Percentiles rank a stretch among this genome's conserved stretches.
Evolutionary conservation across 1,140 invertebrate species (phyloP).

Genomic region (Phortica variegata): DNA sequence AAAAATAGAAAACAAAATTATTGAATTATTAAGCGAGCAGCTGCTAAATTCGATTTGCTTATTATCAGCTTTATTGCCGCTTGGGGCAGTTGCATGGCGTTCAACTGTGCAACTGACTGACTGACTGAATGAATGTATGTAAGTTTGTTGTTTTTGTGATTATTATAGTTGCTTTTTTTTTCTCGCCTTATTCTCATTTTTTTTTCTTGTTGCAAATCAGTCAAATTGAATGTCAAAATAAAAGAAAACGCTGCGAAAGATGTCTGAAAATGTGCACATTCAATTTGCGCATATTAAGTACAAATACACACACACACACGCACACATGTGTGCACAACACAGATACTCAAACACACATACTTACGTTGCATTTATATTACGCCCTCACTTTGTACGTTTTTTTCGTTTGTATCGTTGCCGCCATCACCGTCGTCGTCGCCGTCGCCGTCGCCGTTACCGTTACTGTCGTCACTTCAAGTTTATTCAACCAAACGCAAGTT

Average conservation of each 20-base stretch:
- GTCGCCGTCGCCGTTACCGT: slow-evolving; percentile 37
- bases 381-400: slow-evolving; percentile 39
- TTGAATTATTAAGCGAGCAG: slow-evolving; percentile 52
- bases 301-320: background rate
- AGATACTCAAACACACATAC: background rate
- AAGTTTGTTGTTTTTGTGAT: slow-evolving; percentile 8
- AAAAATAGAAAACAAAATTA: slow-evolving; percentile 14
- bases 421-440: slow-evolving; percentile 30
- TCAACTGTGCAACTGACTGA: too few species aligned
- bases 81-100: too few species aligned
- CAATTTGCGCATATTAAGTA: slow-evolving; percentile 41
- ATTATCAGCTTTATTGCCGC: too few species aligned
- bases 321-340: slow-evolving; percentile 1
- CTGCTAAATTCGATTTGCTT: slow-evolving; percentile 48
- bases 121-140: slow-evolving; percentile 4
- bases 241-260: slow-evolving; percentile 17
- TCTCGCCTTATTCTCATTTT: slow-evolving; percentile 35
- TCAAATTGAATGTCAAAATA: slow-evolving; percentile 44
- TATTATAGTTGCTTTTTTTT: slow-evolving; percentile 4
- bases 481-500: slow-evolving; percentile 52
- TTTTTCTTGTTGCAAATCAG: slow-evolving; percentile 52
- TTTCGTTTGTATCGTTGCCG: slow-evolving; percentile 29
- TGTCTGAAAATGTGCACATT: slow-evolving; percentile 24
- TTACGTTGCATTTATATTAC: slow-evolving; percentile 10
- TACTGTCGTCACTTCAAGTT: slow-evolving; percentile 32